Conservation (phyloP, 2,888 invertebrate species). For the Acholoe squamosa region DNA sequence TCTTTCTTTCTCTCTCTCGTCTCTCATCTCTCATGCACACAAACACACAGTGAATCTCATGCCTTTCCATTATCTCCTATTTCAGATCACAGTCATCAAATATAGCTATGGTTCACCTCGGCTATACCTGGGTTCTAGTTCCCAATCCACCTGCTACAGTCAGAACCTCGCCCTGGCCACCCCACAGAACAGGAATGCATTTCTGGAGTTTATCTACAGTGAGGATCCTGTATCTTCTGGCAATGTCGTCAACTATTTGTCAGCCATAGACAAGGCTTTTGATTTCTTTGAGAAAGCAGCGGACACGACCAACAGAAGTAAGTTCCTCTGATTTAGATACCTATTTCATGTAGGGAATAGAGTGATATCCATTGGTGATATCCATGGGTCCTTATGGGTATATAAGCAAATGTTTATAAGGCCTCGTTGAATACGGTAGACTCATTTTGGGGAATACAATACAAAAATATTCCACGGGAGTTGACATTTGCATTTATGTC, state of each 20-base stretch:
- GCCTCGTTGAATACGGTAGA: too few relatives aligned
- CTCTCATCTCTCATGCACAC: background rate
- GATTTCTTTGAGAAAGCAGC: background rate
- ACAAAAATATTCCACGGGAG: too few relatives aligned
- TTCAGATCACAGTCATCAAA: background rate
- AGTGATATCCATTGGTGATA: too few relatives aligned
- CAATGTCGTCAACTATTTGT: background rate
- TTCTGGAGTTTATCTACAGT: background rate
- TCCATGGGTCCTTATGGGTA: too few relatives aligned
- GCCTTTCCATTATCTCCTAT: background rate
- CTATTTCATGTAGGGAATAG: too few relatives aligned
- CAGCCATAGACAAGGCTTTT: constrained; percentile 31
- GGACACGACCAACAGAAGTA: background rate
- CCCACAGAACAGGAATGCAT: background rate
- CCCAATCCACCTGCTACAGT: constrained; percentile 3
- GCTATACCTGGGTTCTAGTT: background rate
- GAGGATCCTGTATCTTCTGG: too few relatives aligned
- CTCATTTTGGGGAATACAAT: too few relatives aligned
- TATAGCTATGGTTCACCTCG: background rate
- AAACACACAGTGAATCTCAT: background rate
- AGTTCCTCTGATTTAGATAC: too few relatives aligned
- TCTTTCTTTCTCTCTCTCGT: background rate
- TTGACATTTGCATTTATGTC: too few relatives aligned
- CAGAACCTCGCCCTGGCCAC: constrained; percentile 22
- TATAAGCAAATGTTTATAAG: too few relatives aligned